A percentile compares a stretch with the other conserved stretches of the same genome.
Evolutionary conservation across 2,888 invertebrate genomes (phyloP).

Genomic region (Melanchra persicariae): DNA sequence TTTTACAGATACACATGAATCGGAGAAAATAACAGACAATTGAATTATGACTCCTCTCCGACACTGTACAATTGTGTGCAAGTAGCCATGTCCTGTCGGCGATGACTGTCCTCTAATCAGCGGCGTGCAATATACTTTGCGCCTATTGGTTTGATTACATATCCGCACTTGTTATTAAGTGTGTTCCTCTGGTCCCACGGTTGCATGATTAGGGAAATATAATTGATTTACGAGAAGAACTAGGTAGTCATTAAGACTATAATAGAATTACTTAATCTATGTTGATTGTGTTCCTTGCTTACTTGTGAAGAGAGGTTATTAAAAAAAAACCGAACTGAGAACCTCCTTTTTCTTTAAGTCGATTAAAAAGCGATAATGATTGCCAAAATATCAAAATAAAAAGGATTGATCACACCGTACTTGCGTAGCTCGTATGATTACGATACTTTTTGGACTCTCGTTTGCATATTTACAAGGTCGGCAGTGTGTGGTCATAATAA

Average conservation of each 20-base stretch:
- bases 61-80: conserved; percentile 57
- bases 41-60: conserved; percentile 70
- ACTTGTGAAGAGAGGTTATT: not conserved
- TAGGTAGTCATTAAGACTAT: no score
- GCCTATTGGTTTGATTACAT: conserved; percentile 43
- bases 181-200: conserved; percentile 32
- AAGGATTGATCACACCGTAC: not conserved
- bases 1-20: conserved; percentile 24
- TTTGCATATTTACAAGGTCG: no score
- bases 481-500: no score
- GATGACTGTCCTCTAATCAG: conserved; percentile 51
- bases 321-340: no score
- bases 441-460: not conserved
- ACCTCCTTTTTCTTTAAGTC: no score
- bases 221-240: conserved; percentile 35
- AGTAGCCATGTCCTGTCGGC: conserved; percentile 46
- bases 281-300: not conserved
- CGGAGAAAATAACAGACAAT: conserved; percentile 66
- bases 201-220: conserved; percentile 35
- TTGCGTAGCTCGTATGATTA: no score
- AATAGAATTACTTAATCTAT: not conserved
- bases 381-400: not conserved
- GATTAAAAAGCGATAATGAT: not conserved
- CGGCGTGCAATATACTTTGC: conserved; percentile 33
- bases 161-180: conserved; percentile 45